Evolutionary conservation across 2,888 invertebrate genomes (phyloP).

Genomic region (Pedicia rivosa): DNA sequence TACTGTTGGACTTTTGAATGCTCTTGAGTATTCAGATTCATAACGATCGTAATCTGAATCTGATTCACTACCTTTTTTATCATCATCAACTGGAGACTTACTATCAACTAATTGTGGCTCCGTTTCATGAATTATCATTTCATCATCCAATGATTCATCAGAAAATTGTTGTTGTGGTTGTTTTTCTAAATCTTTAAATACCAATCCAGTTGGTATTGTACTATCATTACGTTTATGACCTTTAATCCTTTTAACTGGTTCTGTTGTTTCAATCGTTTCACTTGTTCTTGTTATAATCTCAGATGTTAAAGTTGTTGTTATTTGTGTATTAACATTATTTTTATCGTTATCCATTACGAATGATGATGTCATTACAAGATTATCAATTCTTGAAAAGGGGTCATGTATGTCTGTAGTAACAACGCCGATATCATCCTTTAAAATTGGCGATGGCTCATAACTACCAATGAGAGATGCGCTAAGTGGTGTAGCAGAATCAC

Average conservation of each 20-base stretch:
- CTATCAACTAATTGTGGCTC: slow-evolving; percentile 12
- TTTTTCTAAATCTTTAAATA: slow-evolving; percentile 17
- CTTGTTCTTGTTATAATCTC: slow-evolving; percentile 15
- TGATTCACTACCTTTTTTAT: slow-evolving; percentile 31
- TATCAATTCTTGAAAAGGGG: slow-evolving; percentile 10
- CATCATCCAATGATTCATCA: slow-evolving; percentile 25
- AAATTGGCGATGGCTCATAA: slow-evolving; percentile 18
- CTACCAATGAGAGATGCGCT: slow-evolving; percentile 28
- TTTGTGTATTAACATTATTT: slow-evolving; percentile 13
- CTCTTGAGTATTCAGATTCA: slow-evolving; percentile 32
- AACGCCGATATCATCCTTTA: slow-evolving; percentile 13
- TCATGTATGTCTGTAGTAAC: slow-evolving; percentile 8
- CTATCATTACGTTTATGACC: slow-evolving; percentile 41
- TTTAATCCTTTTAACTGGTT: slow-evolving; percentile 22
- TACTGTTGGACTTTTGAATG: slow-evolving; percentile 26
- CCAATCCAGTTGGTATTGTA: slow-evolving; percentile 19
- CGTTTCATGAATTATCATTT: slow-evolving; percentile 20
- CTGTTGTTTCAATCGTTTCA: slow-evolving; percentile 16
- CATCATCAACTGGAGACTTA: slow-evolving; percentile 16
- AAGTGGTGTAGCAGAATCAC: slow-evolving; percentile 25
- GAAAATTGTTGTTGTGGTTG: slow-evolving; percentile 6
- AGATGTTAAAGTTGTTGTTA: slow-evolving; percentile 17
- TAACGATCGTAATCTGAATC: slow-evolving; percentile 33
- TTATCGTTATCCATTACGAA: slow-evolving; percentile 16
- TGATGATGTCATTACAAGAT: slow-evolving; percentile 17